Base-by-base conservation (phyloP, 1,140 invertebrate species). In the Drosophila chauvacae region DNA sequence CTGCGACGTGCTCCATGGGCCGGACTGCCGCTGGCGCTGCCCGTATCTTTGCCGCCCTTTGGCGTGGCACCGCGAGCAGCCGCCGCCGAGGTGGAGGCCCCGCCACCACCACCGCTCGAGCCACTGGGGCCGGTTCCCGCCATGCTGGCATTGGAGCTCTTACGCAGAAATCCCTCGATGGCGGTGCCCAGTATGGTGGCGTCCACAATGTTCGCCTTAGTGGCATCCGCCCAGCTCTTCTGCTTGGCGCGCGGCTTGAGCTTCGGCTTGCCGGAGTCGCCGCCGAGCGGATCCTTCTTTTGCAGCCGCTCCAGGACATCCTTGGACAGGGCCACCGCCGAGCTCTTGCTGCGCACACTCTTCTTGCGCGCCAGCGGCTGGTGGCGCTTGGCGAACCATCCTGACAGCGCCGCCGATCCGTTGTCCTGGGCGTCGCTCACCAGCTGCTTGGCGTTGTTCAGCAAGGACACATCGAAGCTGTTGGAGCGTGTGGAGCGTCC, bases 391-490 rank as follows among this genome's bases (percentile, higher is more conserved):
- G 94, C 93, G 80, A 97, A 96, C 96, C 96, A 97, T 39, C 95
- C 96, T 1, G 95, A 94, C 9, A 95, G 94, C 0, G 94, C 93
- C 14, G 93, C 92, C 47, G 92, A 72, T 63, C 93, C 84, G 75
- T 94, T 94, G 56, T 94, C 93, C 80, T 82, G 81, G 13, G 85
- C 93, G 42, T 92, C 86, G 53, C 63, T 82, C 11, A 90, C 79
- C 66, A 81, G 58, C 51, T 91, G 90, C 65, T 93, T 93, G 18
- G 93, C 93, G 33, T 94, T 94, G 69, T 95, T 94, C 33, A 97
- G 93, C 18, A 96, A 94, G 9, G 96, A 96, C 2, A 96, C 94
- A 86, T 97, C 96, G 80, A 97, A 97, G 91, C 96, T 97, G 90
- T 96, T 97, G 2, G 96, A 97, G 2, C 96, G 94, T 30, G 93